Percentiles rank a stretch among this genome's conserved stretches.
Evolutionary conservation across 37 sponge, comb jelly and placozoan genomes (phyloP).

Genomic region (Beroe forskalii): DNA sequence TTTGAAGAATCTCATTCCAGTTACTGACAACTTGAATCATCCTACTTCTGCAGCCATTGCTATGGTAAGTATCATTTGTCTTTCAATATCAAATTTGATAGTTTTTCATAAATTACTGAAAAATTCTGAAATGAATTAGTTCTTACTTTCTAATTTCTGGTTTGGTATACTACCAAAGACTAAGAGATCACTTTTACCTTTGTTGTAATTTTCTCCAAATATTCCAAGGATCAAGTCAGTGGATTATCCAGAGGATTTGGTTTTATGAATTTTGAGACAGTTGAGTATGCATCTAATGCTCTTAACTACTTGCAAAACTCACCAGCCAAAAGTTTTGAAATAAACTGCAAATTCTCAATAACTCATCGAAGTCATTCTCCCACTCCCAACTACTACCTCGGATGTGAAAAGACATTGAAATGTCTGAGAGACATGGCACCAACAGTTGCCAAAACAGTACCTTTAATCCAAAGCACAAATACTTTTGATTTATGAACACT

Average conservation of each 20-base stretch:
- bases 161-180: no score
- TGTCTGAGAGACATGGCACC: background rate
- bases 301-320: background rate
- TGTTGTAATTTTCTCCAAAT: no score
- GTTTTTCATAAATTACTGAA: no score
- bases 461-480: no score
- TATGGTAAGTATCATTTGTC: slow-evolving; percentile 15
- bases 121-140: background rate
- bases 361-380: slow-evolving; percentile 25
- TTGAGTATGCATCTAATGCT: background rate
- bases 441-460: background rate
- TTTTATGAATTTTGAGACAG: background rate
- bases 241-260: slow-evolving; percentile 36
- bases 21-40: background rate
- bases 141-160: background rate
- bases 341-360: slow-evolving; percentile 12
- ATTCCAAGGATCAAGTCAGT: background rate
- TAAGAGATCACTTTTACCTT: no score
- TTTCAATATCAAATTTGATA: no score
- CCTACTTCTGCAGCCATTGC: background rate
- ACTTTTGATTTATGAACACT: no score
- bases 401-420: slow-evolving; percentile 1
- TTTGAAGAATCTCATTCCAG: background rate
- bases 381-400: slow-evolving; percentile 8
- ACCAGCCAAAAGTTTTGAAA: background rate